phyloP scores from a whole-genome alignment of 2,113 vertebrate species.

The Daphoenositta chrysoptera region DNA sequence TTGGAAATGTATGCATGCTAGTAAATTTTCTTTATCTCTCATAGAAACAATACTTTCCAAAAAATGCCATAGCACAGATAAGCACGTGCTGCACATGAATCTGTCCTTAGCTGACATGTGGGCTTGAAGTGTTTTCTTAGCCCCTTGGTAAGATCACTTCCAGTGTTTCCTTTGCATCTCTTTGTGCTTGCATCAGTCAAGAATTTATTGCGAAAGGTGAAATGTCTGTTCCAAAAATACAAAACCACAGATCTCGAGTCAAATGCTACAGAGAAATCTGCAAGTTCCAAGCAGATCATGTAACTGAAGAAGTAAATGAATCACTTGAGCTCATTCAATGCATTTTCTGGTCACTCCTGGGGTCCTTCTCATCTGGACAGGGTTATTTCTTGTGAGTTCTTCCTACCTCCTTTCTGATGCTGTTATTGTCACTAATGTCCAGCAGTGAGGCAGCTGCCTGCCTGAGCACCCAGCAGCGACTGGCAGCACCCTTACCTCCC shows the following conservation, averaged over 20 bases:
- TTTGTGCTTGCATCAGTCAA: background rate
- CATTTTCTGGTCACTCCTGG: background rate
- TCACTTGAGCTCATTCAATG: background rate
- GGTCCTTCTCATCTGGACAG: background rate
- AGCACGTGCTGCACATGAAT: conserved; percentile 25
- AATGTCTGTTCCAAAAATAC: background rate
- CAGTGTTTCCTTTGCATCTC: conserved; percentile 2
- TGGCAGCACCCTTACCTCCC: background rate
- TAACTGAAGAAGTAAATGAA: background rate
- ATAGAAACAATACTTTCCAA: background rate
- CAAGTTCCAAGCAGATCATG: background rate
- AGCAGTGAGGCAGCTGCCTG: background rate
- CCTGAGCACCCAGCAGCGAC: rapidly evolving
- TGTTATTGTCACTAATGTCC: rapidly evolving
- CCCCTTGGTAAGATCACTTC: background rate
- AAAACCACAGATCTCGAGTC: background rate
- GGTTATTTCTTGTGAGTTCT: background rate
- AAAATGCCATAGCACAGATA: background rate
- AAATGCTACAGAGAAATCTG: background rate
- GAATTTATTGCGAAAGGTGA: conserved; percentile 10
- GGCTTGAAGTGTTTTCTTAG: conserved; percentile 28
- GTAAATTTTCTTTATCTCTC: conserved; percentile 33
- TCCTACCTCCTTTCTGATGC: background rate
- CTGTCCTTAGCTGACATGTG: conserved; percentile 42
- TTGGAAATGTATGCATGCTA: background rate